Evolutionary conservation across 1,140 invertebrate species (phyloP), one percentile per base, ranked within the genome.

Genomic region (Drosophila kepulauana): DNA sequence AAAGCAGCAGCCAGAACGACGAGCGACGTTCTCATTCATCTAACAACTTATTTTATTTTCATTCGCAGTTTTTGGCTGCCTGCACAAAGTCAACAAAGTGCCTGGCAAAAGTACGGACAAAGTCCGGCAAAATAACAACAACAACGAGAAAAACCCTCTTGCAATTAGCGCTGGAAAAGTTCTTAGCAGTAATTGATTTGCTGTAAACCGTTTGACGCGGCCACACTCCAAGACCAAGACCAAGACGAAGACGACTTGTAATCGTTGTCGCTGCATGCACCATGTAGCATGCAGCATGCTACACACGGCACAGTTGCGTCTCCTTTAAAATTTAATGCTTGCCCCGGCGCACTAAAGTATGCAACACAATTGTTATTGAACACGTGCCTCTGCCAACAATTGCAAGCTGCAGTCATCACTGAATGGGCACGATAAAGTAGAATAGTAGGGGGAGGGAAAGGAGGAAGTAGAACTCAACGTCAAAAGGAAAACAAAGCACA

Each of bases 151-250:
- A 87, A 80, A 77, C 71, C 73, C 63, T 38, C 64, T 82, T 82
- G 82, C 82, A 87, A 87, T 87, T 87, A 87, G 82, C 84, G 84
- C 77, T 82, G 64, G 45, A 70, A 88, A 87, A 87, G 62, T 87
- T 87, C 84, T 88, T 88, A 88, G 84, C 73, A 64, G 84, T 87
- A 87, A 87, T 87, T 87, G 82, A 87, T 87, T 87, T 88, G 82
- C 82, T 78, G 84, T 82, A 87, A 88, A 87, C 78, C 84, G 82
- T 87, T 87, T 88, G 82, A 82, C 79, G 82, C 79, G 65, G 65
- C 65, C 48, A 28, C 48, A 66, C 45, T 68, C 30, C 20, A 25
- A 25, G 3, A 25, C 20, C 20, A 38, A 38, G 8, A 8, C 35
- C 8, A 38, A 38, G 35, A 38, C 8, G 38, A 38, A 38, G 35